Percentiles rank a stretch among this genome's conserved stretches.
These are phyloP conservation scores for Apamea anceps DNA, from an alignment of 2,888 invertebrate species.

Conservation along the genomic window DNA sequence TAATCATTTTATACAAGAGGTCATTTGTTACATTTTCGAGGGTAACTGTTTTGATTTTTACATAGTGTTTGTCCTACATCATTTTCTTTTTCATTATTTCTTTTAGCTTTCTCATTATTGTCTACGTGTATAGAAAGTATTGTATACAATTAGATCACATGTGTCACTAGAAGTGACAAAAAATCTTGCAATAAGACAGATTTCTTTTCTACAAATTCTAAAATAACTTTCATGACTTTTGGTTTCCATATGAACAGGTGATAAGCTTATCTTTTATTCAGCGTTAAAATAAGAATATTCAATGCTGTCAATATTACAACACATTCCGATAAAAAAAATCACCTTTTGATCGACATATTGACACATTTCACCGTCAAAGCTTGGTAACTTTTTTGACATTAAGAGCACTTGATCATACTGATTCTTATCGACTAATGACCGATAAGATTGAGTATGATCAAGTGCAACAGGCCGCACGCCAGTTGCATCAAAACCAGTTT, in stretches of 20 bases:
- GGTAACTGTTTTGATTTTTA: neutral
- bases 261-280: neutral
- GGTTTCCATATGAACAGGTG: neutral
- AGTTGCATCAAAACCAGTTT: neutral
- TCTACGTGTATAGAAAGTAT: neutral
- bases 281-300: neutral
- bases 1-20: constrained; percentile 26
- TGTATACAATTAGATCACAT: neutral
- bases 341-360: neutral
- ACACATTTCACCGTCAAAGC: too few relatives aligned
- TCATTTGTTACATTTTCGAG: constrained; percentile 10
- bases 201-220: neutral
- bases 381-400: neutral
- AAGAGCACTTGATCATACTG: neutral
- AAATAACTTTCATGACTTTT: neutral
- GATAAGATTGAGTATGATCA: neutral
- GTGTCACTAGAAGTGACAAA: neutral
- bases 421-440: neutral
- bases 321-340: constrained; percentile 3
- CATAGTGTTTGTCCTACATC: too few relatives aligned
- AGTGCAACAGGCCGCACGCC: neutral
- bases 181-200: neutral
- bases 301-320: constrained; percentile 13
- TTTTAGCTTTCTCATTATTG: neutral
- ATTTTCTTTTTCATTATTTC: neutral